Conservation (phyloP, 2,797 vertebrate genomes). For the Aplochiton taeniatus region DNA sequence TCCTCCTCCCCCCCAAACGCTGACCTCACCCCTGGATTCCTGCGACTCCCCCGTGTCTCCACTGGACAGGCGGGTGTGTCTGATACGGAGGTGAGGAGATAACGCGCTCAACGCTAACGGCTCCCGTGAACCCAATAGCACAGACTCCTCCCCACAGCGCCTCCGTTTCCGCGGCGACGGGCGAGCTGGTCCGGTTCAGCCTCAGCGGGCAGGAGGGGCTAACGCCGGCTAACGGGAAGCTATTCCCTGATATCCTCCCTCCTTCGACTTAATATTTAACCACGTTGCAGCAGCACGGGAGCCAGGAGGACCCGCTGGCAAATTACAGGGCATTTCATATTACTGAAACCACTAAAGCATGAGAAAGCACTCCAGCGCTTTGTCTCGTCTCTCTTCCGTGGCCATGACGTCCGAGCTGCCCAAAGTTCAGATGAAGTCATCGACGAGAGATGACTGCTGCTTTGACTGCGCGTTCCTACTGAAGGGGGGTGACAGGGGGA, state of each 20-base stretch:
- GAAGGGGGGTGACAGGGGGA: conserved; percentile 43
- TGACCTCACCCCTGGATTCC: conserved; percentile 48
- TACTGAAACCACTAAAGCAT: conserved; percentile 4
- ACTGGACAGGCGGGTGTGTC: conserved; percentile 30
- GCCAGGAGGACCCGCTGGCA: conserved; percentile 17
- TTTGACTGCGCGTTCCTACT: conserved; percentile 50
- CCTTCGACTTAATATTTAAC: conserved; percentile 42
- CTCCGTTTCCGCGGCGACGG: no score
- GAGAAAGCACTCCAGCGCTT: conserved; percentile 18
- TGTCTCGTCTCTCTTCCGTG: conserved; percentile 35
- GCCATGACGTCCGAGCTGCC: conserved; percentile 35
- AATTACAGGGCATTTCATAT: conserved; percentile 45
- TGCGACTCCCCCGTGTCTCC: conserved; percentile 40
- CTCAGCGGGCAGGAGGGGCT: no score
- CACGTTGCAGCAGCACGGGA: conserved; percentile 38
- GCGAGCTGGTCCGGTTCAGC: no score
- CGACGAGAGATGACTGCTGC: conserved; percentile 53
- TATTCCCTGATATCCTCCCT: conserved; percentile 10
- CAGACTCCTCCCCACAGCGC: no score
- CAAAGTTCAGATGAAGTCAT: conserved; percentile 73
- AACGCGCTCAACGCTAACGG: conserved; percentile 13
- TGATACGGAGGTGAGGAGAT: conserved; percentile 29
- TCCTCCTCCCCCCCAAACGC: conserved; percentile 28
- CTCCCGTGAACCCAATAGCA: neutral
- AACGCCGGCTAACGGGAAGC: no score